Evolutionary conservation across 2,888 invertebrate genomes (phyloP), one percentile per base, ranked within the genome.

Genomic region (Ophion ellenae): DNA sequence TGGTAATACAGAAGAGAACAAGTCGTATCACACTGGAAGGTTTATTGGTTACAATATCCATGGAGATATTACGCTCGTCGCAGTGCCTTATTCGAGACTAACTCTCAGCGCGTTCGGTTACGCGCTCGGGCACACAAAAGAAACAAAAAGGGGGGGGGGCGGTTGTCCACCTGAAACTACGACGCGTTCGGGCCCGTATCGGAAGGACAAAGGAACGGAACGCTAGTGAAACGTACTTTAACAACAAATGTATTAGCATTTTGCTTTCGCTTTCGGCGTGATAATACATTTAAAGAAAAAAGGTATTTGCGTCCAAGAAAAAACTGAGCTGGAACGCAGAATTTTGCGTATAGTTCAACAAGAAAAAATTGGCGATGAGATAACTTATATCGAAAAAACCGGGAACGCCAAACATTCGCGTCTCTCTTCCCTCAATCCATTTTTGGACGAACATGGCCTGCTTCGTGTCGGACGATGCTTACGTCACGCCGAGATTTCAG

Each of bases 381-480:
- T 74, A 6, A 53, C n/a, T 3, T 59, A 67, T 6, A 73, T 78
- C 1, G 66, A 17, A n/a, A 74, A 67, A 14, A 59, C 59, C 61
- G 74, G 67, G 0, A 40, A 10, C 17, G 66, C 67, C 2, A 81
- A 67, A 67, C n/a, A n/a, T 5, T 64, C 67, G n/a, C 81, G 74
- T 2, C 59, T 81, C 53, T 24, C 66, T 2, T 14, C 40, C 20
- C 74, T 85, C 20, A 75, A 85, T 75, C 85, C 82, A 3, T 75
- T 83, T 10, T 11, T 85, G 24, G 82, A 85, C 63, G 5, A 64
- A n/a, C 0, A 64, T 5, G 66, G 82, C 2, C 7, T 85, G 17
- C 24, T 84, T 4, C 57, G 84, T 9, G 80, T 84, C 20, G 84
- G 80, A n/a, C 76, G 84, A 28, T 76, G 84, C 10, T 80, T 84